Evolutionary conservation across 2,888 invertebrate species (phyloP).

Genomic region (Cheilosia soror): DNA sequence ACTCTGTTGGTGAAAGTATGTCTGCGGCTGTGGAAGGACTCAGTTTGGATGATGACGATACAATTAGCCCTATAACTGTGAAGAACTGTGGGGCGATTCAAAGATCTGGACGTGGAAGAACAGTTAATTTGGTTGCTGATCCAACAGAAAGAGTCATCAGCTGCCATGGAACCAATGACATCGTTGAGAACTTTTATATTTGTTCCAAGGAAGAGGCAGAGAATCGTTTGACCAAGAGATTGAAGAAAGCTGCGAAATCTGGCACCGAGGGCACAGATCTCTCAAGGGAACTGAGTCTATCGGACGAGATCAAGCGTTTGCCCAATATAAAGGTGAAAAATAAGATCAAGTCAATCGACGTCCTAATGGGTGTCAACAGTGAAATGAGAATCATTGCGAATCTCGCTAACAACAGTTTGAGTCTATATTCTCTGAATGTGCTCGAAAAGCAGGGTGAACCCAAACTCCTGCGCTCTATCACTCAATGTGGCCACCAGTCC

Average conservation of each 20-base stretch:
- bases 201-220: conserved; percentile 90
- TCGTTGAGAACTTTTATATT: conserved; percentile 93
- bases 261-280: conserved; percentile 79
- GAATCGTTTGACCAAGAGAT: conserved; percentile 88
- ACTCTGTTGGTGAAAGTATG: conserved; percentile 85
- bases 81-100: conserved; percentile 91
- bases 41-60: conserved; percentile 81
- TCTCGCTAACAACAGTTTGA: conserved; percentile 90
- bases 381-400: conserved; percentile 88
- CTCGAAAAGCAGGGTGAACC: conserved; percentile 84
- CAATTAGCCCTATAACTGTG: conserved; percentile 88
- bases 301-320: conserved; percentile 90
- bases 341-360: conserved; percentile 89
- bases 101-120: conserved; percentile 91
- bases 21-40: conserved; percentile 83
- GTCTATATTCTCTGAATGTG: conserved; percentile 86
- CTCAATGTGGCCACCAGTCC: conserved; percentile 93
- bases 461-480: conserved; percentile 87
- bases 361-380: conserved; percentile 88
- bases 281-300: conserved; percentile 85
- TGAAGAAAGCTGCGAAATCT: conserved; percentile 88
- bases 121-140: conserved; percentile 90
- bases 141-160: conserved; percentile 89
- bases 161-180: conserved; percentile 92
- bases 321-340: conserved; percentile 87